phyloP scores from a whole-genome alignment of 2,113 vertebrate species.

The Eublepharis macularius region DNA sequence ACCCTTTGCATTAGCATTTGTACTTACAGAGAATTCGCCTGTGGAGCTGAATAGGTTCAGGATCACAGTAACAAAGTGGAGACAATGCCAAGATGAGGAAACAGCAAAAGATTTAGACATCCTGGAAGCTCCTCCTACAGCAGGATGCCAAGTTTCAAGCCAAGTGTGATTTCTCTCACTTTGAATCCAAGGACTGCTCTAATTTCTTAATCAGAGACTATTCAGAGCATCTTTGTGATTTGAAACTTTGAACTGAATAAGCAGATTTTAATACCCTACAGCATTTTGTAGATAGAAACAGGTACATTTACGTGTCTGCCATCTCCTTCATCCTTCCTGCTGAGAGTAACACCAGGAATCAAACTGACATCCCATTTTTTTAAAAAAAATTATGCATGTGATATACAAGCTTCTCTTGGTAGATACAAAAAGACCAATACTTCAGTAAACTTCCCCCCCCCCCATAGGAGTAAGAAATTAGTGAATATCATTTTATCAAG shows the following conservation, averaged over 20 bases:
- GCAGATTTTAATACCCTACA: background rate
- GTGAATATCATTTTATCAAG: too few relatives aligned
- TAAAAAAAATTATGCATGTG: background rate
- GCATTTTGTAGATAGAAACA: background rate
- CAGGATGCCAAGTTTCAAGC: conserved; percentile 10
- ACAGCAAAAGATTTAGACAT: conserved; percentile 46
- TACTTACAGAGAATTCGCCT: conserved; percentile 47
- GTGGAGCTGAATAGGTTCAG: conserved; percentile 35
- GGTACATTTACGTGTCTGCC: background rate
- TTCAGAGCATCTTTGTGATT: conserved; percentile 35
- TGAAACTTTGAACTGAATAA: conserved; percentile 30
- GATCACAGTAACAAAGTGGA: conserved; percentile 47
- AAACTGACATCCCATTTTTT: background rate
- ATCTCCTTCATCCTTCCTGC: background rate
- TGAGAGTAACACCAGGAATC: background rate
- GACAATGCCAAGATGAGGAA: conserved; percentile 43
- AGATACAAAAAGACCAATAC: too few relatives aligned
- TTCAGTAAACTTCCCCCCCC: too few relatives aligned
- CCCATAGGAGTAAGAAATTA: too few relatives aligned
- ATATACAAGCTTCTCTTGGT: background rate
- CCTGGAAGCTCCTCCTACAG: conserved; percentile 45
- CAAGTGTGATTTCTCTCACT: conserved; percentile 39
- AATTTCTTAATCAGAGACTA: conserved; percentile 50
- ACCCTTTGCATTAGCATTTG: conserved; percentile 52
- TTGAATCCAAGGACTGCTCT: conserved; percentile 31